phyloP scores from a whole-genome alignment of 2,113 vertebrate species.

The Passerina amoena region DNA sequence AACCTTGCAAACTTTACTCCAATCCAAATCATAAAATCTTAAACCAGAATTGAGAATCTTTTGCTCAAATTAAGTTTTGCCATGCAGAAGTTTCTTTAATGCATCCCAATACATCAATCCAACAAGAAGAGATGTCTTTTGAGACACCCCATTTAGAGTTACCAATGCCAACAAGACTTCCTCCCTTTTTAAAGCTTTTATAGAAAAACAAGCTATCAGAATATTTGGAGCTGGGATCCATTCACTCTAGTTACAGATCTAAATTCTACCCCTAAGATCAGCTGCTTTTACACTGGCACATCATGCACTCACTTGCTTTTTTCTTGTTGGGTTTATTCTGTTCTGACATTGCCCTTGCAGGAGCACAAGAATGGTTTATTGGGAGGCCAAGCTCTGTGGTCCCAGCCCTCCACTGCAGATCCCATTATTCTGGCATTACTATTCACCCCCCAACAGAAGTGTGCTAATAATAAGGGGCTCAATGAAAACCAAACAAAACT shows the following conservation, averaged over 20 bases:
- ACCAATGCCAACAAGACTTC: neutral
- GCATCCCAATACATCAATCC: neutral
- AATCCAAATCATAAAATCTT: neutral
- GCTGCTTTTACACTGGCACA: neutral
- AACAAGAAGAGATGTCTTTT: neutral
- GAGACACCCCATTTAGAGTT: neutral
- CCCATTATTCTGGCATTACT: neutral
- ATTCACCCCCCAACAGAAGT: neutral
- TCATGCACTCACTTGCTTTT: neutral
- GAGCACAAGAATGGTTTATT: neutral
- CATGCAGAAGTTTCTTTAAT: neutral
- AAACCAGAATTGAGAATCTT: neutral
- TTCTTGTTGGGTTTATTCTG: neutral
- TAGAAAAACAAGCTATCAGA: neutral
- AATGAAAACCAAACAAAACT: constrained; percentile 22
- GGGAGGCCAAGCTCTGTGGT: neutral
- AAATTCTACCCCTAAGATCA: neutral
- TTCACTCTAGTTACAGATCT: neutral
- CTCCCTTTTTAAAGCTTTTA: neutral
- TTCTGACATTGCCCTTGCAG: neutral
- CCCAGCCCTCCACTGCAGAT: neutral
- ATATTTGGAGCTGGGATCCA: rapidly evolving
- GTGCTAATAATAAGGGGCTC: neutral
- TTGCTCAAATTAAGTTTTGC: neutral
- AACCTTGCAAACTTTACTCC: neutral